Evolutionary conservation across 2,113 vertebrate genomes (phyloP), one percentile per base, ranked within the genome.

Genomic region (Aleadryas rufinucha): DNA sequence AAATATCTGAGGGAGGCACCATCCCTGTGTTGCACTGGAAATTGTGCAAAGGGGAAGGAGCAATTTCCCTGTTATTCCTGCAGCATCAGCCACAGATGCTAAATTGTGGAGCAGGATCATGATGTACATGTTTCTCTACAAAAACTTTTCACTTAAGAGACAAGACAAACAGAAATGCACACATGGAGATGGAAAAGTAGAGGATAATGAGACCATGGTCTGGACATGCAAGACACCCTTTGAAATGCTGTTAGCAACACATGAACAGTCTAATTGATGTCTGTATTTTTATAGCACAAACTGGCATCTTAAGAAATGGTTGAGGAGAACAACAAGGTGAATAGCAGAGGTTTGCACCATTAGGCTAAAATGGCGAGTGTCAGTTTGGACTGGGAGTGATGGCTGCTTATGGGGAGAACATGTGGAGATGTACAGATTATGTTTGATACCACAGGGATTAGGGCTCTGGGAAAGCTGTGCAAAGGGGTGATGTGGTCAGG

Each of bases 341-440:
- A n/a, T 11, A 65, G 47, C 35, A 83, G 33, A 64, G 18, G 10
- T 37, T 70, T 63, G 19, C 39, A 66, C 14, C 22, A 19, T 1
- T 17, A 44, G 33, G 39, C 37, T 79, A 2, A 39, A 71, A 27
- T 31, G 6, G 19, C 3, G 21, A 44, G 28, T 17, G 35, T 3
- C 33, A 59, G 4, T 27, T 82, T 74, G 61, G 75, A 23, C 44
- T 75, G 52, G 31, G 44, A 64, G 16, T 44, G 69, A 30, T 52
- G 89, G 39, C 39, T 19, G 7, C 18, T 18, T 1, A 0, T 13
- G n/a, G 64, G 78, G 57, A 50, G 47, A 68, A 16, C 3, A 5
- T 0, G 0, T 0, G 11, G 57, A 85, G 18, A 10, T 7, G 13
- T 22, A 2, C 5, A 11, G 35, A 19, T 33, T 30, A 3, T 20